Evolutionary conservation across 2,113 vertebrate species (phyloP).

Genomic region (Micronisus gabar): DNA sequence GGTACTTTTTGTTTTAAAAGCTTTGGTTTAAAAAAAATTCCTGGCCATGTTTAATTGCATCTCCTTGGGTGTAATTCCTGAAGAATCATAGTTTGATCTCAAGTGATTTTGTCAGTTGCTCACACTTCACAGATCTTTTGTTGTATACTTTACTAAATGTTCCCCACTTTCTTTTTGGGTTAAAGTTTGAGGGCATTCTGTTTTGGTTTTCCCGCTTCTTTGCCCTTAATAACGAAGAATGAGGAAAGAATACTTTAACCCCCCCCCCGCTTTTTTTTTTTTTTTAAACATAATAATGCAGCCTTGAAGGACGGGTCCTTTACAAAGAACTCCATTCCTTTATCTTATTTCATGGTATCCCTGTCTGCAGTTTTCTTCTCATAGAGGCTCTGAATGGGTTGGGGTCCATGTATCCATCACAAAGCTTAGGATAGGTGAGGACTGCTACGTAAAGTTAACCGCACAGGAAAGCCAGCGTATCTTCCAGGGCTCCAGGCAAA

Average conservation of each 20-base stretch:
- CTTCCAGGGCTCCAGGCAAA: not conserved
- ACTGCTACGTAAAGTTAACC: not conserved
- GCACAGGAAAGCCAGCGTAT: not conserved
- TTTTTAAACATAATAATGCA: not conserved
- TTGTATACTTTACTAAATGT: not conserved
- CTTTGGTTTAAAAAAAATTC: not conserved
- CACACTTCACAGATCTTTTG: not conserved
- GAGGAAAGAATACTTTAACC: not conserved
- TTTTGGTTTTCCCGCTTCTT: not conserved
- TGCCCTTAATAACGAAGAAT: not conserved
- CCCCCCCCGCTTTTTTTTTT: no score
- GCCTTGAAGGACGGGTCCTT: not conserved
- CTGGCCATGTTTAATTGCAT: not conserved
- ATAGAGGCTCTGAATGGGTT: not conserved
- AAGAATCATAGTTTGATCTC: not conserved
- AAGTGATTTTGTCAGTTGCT: not conserved
- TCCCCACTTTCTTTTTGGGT: not conserved
- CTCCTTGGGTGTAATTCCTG: not conserved
- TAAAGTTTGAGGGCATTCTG: not conserved
- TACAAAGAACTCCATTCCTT: not conserved
- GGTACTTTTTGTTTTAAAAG: not conserved
- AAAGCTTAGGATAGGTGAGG: not conserved
- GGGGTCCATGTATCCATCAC: not conserved
- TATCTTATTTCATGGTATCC: not conserved
- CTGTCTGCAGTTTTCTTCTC: not conserved